Conservation (phyloP, 2,113 vertebrate genomes). For the Cyphomyrus discorhynchus region DNA sequence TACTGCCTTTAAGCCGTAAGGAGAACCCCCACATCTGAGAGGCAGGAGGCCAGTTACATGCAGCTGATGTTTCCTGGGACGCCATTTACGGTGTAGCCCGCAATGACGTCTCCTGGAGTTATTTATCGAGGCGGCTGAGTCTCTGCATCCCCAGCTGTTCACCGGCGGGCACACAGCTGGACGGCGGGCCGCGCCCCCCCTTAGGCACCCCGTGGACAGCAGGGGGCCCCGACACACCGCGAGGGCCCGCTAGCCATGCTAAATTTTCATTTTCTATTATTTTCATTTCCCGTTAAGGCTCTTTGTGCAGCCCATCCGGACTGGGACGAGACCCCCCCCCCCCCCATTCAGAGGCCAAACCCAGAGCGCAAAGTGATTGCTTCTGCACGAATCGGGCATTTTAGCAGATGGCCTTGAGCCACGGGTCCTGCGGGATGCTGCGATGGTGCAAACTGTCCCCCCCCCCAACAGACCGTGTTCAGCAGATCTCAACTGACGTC, state of each 20-base stretch:
- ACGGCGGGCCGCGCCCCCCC: slow-evolving; percentile 23
- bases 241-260: slow-evolving; percentile 38
- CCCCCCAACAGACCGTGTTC: not conserved
- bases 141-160: not conserved
- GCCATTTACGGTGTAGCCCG: not conserved
- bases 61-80: not conserved
- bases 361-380: slow-evolving; percentile 34
- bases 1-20: not conserved
- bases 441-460: not conserved
- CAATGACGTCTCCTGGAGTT: not conserved
- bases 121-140: not conserved
- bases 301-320: slow-evolving; percentile 44
- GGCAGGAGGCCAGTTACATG: not conserved
- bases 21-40: not conserved
- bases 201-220: slow-evolving; percentile 30
- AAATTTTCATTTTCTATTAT: slow-evolving; percentile 50
- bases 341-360: slow-evolving; percentile 37
- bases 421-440: not conserved
- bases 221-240: slow-evolving; percentile 36
- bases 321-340: slow-evolving; percentile 31
- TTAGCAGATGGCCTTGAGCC: slow-evolving; percentile 38
- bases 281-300: slow-evolving; percentile 50
- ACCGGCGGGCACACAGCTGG: slow-evolving; percentile 11
- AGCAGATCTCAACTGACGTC: not conserved
- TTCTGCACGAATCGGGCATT: slow-evolving; percentile 47